These are phyloP conservation scores for Meteorus sp. DNA, from an alignment of 1,140 invertebrate species.

Conservation along the genomic window DNA sequence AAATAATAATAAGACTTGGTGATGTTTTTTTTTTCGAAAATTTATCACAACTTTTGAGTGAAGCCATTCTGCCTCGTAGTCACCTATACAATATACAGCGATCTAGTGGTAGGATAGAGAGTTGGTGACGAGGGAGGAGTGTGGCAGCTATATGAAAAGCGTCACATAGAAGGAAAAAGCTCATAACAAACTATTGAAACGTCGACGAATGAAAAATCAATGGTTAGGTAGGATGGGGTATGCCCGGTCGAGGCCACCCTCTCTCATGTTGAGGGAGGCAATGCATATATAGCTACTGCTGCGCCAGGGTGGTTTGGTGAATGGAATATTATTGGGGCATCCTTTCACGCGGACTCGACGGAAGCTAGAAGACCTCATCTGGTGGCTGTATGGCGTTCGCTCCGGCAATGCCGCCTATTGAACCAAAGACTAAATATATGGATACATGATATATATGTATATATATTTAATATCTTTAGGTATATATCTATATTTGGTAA, in stretches of 20 bases:
- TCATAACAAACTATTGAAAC: slow-evolving; percentile 60
- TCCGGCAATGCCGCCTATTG: slow-evolving; percentile 56
- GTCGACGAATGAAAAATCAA: slow-evolving; percentile 58
- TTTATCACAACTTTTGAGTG: too few species aligned
- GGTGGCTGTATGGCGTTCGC: slow-evolving; percentile 52
- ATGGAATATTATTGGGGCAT: slow-evolving; percentile 62
- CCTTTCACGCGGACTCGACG: slow-evolving; percentile 60
- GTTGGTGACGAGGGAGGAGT: background rate
- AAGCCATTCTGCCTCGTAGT: too few species aligned
- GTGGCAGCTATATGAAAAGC: too few species aligned
- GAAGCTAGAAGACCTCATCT: slow-evolving; percentile 61
- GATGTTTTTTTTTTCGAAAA: too few species aligned
- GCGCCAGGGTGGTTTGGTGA: slow-evolving; percentile 44
- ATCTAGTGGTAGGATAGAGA: slow-evolving; percentile 8
- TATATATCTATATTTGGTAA: slow-evolving; percentile 37
- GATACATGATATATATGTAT: slow-evolving; percentile 29
- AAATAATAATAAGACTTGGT: too few species aligned
- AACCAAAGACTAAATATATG: slow-evolving; percentile 44
- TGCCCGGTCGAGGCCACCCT: slow-evolving; percentile 35
- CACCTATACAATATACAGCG: too few species aligned
- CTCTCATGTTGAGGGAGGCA: too few species aligned
- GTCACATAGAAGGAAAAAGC: slow-evolving; percentile 43
- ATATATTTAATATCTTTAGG: slow-evolving; percentile 23
- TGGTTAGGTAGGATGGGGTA: slow-evolving; percentile 31
- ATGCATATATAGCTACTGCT: too few species aligned